Base-by-base conservation (phyloP, 1,140 invertebrate species). In the Pomacea maculata region DNA sequence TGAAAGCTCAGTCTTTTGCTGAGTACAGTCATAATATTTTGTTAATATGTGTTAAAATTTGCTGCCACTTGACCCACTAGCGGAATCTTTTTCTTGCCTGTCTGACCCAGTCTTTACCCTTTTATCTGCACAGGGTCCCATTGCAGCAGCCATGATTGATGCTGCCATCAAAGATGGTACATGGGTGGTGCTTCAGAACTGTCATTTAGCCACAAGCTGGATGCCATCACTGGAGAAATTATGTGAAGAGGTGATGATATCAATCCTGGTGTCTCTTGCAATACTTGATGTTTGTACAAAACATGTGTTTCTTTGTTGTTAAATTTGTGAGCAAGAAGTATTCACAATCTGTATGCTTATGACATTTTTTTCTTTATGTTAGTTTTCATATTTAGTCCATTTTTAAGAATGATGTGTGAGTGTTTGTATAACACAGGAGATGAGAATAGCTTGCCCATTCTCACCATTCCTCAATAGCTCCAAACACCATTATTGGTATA, bases 101-200 rank as follows among this genome's bases (percentile, higher is more conserved):
- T 9, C 67, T 15, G 10, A 65, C 67, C 29, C 12, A 25, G 29
- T 70, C 64, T 17, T 17, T 65, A 17, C n/a, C 25, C 12, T 70
- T n/a, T 17, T 34, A n/a, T 12, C n/a, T 70, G n/a, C 72, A 11
- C 84, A 93, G 89, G 91, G 91, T 82, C 91, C 91, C 4, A 92
- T 92, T 77, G 91, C 91, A 67, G 85, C 90, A 19, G 89, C 88
- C 77, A 91, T 92, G 90, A 92, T 92, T 61, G 87, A 91, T 74
- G 87, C 89, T 68, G 91, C 90, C 29, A 87, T 90, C 61, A 87
- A 86, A 75, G 86, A 91, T 85, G 91, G 91, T 9, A 87, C 86
- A 0, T 92, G 91, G 91, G 91, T 92, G 21, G 90, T 92, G 10
- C 83, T 91, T 80, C 91, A 92, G 86, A 92, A 92, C 85, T 92